A percentile compares a stretch with the other conserved stretches of the same genome.
These are phyloP conservation scores for Psophia crepitans DNA, from an alignment of 2,113 vertebrate genomes.

Conservation along the genomic window DNA sequence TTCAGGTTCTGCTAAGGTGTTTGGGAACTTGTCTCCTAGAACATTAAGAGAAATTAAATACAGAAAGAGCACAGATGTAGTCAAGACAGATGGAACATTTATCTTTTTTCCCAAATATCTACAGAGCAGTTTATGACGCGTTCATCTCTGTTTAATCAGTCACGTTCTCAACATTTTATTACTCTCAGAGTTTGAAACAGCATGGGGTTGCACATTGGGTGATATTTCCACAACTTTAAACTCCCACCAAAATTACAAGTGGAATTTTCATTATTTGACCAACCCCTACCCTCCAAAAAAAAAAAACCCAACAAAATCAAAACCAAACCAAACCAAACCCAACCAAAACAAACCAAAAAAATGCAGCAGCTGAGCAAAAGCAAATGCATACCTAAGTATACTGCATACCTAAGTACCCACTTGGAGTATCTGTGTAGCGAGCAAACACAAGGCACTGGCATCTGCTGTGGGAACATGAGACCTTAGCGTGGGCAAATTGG, in stretches of 20 bases:
- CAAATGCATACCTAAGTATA: not conserved
- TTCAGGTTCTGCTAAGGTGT: not conserved
- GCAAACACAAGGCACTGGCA: not conserved
- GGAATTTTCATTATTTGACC: not conserved
- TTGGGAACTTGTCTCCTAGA: not conserved
- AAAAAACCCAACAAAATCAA: too few relatives aligned
- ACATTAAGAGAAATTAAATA: not conserved
- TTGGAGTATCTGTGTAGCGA: not conserved
- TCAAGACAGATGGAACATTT: not conserved
- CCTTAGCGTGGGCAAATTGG: not conserved
- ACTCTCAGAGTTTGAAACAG: not conserved
- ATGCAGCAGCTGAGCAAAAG: not conserved
- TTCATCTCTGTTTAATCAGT: not conserved
- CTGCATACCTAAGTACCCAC: not conserved
- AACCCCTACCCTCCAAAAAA: too few relatives aligned
- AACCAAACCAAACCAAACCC: too few relatives aligned
- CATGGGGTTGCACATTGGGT: not conserved
- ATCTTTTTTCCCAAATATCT: not conserved
- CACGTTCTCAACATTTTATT: not conserved
- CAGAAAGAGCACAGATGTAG: not conserved
- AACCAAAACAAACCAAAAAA: too few relatives aligned
- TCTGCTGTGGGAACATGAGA: conserved; percentile 7
- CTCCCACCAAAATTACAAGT: not conserved
- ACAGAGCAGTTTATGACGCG: not conserved
- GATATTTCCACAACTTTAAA: not conserved